Base-by-base conservation (phyloP, 2,113 vertebrate genomes). In the Axis porcinus region DNA sequence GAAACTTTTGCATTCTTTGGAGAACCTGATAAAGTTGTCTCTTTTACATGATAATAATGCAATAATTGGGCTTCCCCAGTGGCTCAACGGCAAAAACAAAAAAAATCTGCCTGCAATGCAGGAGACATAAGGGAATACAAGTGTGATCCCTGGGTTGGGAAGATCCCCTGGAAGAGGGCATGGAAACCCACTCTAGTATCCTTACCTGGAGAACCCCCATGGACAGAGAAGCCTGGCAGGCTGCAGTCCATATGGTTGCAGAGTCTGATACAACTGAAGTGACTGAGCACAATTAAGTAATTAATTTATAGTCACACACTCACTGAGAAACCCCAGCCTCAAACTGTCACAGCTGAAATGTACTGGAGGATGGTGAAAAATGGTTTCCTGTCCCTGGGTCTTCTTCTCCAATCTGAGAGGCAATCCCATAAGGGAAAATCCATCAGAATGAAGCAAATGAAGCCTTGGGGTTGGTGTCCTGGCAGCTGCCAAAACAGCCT, bases 391-490 rank as follows among this genome's bases (percentile, higher is more conserved):
- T 15, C 33, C 67, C 93, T 30, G 36, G 43, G 40, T 93, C 55
- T 82, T 88, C 58, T 43, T 82, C 2, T 25, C 83, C 86, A 47
- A 43, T 9, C n/a, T 82, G 60, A 58, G 47, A 89, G 52, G 62
- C 57, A 81, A 40, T 19, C 17, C 30, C 40, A 74, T 40, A 52
- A 54, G 16, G 50, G 25, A 21, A 54, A 64, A 86, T 7, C 30
- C 78, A 47, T 47, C 47, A n/a, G 52, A 54, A 30, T 81, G 83
- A 74, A 88, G 47, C 25, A 7, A 91, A 76, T 23, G 16, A 84
- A 74, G 16, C 28, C 3, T 0, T 14, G 6, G 40, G 2, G 7
- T 6, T 2, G 3, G 3, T 43, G 27, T 6, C 23, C 76, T 28
- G 10, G 17, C 74, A 76, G 55, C 45, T 45, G 8, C 43, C n/a